These are phyloP conservation scores for Cataglyphis cursor DNA, from an alignment of 2,888 invertebrate genomes.

Conservation along the genomic window DNA sequence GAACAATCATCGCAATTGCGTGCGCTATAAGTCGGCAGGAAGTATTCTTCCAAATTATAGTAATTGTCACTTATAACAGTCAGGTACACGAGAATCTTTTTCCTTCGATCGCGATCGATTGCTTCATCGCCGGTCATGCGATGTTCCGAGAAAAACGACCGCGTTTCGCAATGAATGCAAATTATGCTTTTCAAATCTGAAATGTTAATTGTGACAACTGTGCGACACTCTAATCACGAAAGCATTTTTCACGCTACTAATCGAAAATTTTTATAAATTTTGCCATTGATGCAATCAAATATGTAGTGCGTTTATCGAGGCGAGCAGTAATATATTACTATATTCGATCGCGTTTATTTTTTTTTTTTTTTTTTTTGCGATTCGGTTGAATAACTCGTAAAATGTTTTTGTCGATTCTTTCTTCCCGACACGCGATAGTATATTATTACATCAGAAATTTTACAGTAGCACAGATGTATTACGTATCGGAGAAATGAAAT, in stretches of 20 bases:
- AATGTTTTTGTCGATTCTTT: conserved; percentile 68
- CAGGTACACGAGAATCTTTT: conserved; percentile 16
- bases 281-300: conserved; percentile 18
- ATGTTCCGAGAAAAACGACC: conserved; percentile 35
- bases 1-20: conserved; percentile 14
- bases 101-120: conserved; percentile 34
- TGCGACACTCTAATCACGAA: neutral
- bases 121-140: conserved; percentile 42
- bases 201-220: conserved; percentile 51
- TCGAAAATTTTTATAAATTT: conserved; percentile 24
- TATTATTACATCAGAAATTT: conserved; percentile 68
- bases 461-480: conserved; percentile 61
- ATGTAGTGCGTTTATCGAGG: conserved; percentile 12
- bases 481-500: conserved; percentile 72
- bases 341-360: conserved; percentile 34
- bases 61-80: conserved; percentile 34
- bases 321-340: conserved; percentile 39
- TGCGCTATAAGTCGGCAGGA: conserved; percentile 22
- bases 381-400: conserved; percentile 27
- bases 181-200: conserved; percentile 45
- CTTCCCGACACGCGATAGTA: conserved; percentile 65
- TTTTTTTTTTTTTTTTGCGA: conserved; percentile 53
- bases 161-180: conserved; percentile 53
- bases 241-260: neutral
- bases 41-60: conserved; percentile 40